Evolutionary conservation across 92 coral and sea anemone species (phyloP), one percentile per base, ranked within the genome.

Genomic region (Zoanthus solanderi): DNA sequence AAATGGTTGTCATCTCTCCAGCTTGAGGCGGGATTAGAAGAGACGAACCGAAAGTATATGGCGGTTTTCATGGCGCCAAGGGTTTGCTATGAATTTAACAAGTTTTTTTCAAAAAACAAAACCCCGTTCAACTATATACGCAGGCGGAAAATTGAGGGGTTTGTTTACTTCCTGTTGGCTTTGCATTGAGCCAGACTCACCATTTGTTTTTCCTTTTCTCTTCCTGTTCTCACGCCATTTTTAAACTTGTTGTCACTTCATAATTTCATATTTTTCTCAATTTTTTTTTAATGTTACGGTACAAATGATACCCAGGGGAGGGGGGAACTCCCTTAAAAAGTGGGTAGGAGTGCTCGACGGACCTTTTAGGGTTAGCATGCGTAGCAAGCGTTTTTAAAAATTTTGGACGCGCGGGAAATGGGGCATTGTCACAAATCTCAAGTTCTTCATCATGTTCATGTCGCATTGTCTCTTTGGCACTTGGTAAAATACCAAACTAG

Each of bases 171-270:
- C 85, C 85, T 65, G 75, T 18, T 76, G 81, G 16, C 45, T 69
- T 15, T 69, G 13, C 46, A 69, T 2, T 9, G 78, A 73, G 14
- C 50, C 78, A 7, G 78, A 18, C 47, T 17, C 37, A 8, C 14
- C 28, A 60, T 16, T 60, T 60, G 23, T 14, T 60, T 61, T 80
- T 65, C 75, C 85, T 80, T 80, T 58, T 75, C 15, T 46, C 65
- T 50, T 81, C 84, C 74, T 79, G 71, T 79, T 81, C 85, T 81
- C 85, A 81, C 74, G 75, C 44, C 74, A 65, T 47, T 79, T 30
- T 18, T 44, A 14, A 9, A 18, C 60, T 81, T 81, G 75, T 81
- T 81, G 74, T 18, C 74, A 61, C 58, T 37, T 44, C 34, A 69
- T 69, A 8, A 2, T n/a, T 75, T 75, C 79, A 75, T 37, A 56